Conservation (phyloP, 2,113 vertebrate genomes). For the Charadrius vociferus region DNA sequence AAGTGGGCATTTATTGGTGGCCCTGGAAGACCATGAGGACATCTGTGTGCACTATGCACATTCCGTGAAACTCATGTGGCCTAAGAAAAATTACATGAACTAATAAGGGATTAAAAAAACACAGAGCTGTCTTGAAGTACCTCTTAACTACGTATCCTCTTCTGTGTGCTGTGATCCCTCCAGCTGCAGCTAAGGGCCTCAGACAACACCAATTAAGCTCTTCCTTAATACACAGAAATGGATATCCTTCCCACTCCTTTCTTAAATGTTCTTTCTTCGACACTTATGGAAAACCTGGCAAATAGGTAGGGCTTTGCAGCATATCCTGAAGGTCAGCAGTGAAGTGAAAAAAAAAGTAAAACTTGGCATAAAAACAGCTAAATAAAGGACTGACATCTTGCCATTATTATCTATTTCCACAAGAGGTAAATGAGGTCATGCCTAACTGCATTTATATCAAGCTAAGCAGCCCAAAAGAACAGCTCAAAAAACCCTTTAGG, state of each 20-base stretch:
- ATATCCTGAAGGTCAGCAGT: slow-evolving; percentile 21
- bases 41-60: not conserved
- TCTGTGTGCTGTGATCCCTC: not conserved
- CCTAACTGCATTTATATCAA: slow-evolving; percentile 47
- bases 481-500: slow-evolving; percentile 29
- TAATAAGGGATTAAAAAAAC: not conserved
- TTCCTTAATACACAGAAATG: not conserved
- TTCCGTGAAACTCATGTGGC: not conserved
- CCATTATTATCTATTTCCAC: slow-evolving; percentile 20
- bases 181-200: not conserved
- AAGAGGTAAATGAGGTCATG: slow-evolving; percentile 47
- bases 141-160: not conserved
- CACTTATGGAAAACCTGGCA: not conserved
- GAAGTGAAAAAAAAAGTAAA: not conserved
- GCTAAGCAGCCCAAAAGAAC: slow-evolving; percentile 35
- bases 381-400: slow-evolving; percentile 26
- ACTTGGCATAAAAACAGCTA: not conserved
- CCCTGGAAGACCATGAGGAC: not conserved
- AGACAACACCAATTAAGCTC: not conserved
- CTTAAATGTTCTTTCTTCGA: not conserved
- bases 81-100: not conserved
- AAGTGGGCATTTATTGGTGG: not conserved
- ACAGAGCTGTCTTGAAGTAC: not conserved
- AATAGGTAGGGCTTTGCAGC: not conserved
- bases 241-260: not conserved